Conservation (phyloP, 2,797 vertebrate genomes). For the Malurus splendens region DNA sequence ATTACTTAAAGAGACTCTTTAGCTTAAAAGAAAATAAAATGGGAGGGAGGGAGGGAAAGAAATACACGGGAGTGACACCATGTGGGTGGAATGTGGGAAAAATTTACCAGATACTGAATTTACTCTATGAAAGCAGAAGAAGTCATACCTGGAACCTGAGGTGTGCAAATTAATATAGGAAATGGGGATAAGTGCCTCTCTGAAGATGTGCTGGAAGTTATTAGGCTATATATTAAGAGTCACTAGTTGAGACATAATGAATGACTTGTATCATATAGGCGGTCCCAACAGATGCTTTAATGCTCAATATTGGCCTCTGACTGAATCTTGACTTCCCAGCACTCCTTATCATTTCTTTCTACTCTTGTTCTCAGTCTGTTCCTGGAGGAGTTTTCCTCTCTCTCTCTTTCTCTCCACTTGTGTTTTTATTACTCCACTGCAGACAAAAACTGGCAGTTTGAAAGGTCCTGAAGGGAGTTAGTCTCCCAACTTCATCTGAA, state of each 20-base stretch:
- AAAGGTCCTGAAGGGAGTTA: neutral
- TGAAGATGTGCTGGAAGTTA: neutral
- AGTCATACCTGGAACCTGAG: neutral
- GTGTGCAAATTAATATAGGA: neutral
- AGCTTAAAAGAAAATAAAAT: neutral
- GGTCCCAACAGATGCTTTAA: neutral
- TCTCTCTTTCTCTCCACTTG: no score
- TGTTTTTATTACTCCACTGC: neutral
- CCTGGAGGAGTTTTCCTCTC: neutral
- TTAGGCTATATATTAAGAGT: neutral
- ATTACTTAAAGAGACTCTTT: neutral
- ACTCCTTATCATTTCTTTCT: constrained; percentile 1
- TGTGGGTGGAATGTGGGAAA: neutral
- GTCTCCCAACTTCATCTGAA: neutral
- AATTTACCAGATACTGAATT: neutral
- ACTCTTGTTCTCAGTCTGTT: neutral
- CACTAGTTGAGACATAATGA: neutral
- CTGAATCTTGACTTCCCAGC: neutral
- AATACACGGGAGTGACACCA: neutral
- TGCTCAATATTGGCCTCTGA: neutral
- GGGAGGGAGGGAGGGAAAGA: fast-evolving
- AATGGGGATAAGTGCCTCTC: neutral
- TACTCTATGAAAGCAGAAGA: neutral
- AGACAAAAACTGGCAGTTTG: neutral
- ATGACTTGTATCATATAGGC: neutral